Base-by-base conservation (phyloP, 2,888 invertebrate genomes). In the Zaprionus bogoriensis region DNA sequence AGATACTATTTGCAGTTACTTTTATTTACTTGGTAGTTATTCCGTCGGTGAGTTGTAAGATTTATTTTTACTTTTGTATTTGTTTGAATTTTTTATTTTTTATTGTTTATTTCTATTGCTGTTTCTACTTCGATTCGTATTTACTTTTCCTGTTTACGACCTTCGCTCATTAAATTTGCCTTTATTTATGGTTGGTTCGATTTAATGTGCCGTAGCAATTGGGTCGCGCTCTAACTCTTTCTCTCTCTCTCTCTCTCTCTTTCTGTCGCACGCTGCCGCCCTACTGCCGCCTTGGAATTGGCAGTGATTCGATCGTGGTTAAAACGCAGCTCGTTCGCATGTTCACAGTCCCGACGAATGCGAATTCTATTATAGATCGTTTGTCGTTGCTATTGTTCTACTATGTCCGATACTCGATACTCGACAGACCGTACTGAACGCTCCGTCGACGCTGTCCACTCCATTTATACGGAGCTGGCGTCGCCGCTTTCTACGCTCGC, bases 361-460 rank as follows among this genome's bases (percentile, higher is more conserved):
- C 14, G 19, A 20, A 17, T 44, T 36, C 20, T 22, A 23, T 14
- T 10, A 5, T 53, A 46, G 38, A 32, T 14, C 9, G 17, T 17
- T 36, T 30, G 12, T n/a, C 12, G 10, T 36, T 17, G 14, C 14
- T 6, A 2, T 27, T 27, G n/a, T 30, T 30, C n/a, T 30, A 32
- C 47, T 51, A 41, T 55, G 48, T 41, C 22, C 23, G 32, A 61
- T 59, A 48, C 45, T 58, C 58, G 67, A 61, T 83, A 84, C 73
- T 77, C 82, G 76, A 54, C 74, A 84, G 66, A 81, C 72, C 77
- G 78, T 87, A 89, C 89, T 89, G 89, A 89, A 76, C 82, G 67
- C 71, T 80, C 72, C 71, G 70, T 77, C 73, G 79, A 64, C 70
- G 70, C 73, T 77, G 74, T 67, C 73, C 67, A 75, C 80, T 79